Evolutionary conservation across 2,888 invertebrate genomes (phyloP).

Genomic region (Gandaritis pyraliata): DNA sequence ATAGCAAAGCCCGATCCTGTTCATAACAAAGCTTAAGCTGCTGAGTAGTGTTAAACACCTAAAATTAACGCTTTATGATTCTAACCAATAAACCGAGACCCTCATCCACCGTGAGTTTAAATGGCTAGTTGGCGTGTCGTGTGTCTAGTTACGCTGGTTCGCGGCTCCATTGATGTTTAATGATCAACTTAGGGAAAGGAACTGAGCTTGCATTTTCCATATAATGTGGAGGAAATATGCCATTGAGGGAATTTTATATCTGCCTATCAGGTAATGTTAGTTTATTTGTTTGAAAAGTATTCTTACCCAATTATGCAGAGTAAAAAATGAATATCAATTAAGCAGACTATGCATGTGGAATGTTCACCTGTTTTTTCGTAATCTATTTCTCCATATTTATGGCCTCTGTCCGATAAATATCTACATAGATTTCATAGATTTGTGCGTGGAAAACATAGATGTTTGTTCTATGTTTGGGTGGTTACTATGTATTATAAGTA

Average conservation of each 20-base stretch:
- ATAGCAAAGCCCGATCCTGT: background rate
- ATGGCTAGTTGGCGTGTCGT: background rate
- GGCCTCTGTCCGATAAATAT: too few relatives aligned
- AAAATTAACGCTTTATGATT: constrained; percentile 11
- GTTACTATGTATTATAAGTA: too few relatives aligned
- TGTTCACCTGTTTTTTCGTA: too few relatives aligned
- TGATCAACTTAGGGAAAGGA: constrained; percentile 10
- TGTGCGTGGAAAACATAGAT: too few relatives aligned
- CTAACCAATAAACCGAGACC: constrained; percentile 7
- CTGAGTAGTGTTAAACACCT: constrained; percentile 7
- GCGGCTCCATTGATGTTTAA: constrained; percentile 16
- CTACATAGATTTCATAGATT: too few relatives aligned
- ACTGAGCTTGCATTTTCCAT: constrained; percentile 14
- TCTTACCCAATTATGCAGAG: too few relatives aligned
- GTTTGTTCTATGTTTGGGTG: too few relatives aligned
- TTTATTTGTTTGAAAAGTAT: too few relatives aligned
- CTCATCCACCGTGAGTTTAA: background rate
- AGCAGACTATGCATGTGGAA: too few relatives aligned
- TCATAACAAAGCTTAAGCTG: background rate
- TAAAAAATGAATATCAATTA: too few relatives aligned
- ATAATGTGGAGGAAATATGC: constrained; percentile 5
- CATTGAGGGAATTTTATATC: background rate
- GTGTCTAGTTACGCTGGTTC: constrained; percentile 9
- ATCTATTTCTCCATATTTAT: too few relatives aligned
- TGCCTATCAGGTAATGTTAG: too few relatives aligned